Percentiles rank a stretch among this genome's conserved stretches.
Conservation (phyloP, 2,113 vertebrate species). For the Hippocampus abdominalis region DNA sequence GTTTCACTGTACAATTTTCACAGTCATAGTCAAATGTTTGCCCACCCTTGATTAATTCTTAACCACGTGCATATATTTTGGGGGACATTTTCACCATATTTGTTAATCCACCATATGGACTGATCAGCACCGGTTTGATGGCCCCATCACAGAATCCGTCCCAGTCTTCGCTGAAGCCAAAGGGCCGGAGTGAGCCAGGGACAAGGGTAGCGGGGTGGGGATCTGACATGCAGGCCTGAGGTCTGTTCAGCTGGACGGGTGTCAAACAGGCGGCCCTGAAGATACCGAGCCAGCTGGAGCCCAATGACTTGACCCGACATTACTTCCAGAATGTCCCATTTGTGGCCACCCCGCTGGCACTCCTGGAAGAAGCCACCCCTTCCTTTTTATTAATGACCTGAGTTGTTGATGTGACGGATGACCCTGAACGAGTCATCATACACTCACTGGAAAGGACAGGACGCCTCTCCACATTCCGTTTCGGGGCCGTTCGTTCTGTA, state of each 20-base stretch:
- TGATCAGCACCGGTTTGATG: not conserved
- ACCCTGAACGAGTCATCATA: not conserved
- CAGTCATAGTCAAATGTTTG: no score
- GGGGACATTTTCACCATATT: not conserved
- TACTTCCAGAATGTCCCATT: not conserved
- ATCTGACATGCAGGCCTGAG: not conserved
- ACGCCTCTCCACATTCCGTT: not conserved
- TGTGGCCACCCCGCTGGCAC: not conserved
- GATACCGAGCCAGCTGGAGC: slow-evolving; percentile 1
- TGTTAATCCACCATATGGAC: not conserved
- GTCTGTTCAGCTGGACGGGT: not conserved
- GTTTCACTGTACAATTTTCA: no score
- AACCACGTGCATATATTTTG: no score
- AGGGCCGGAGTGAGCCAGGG: not conserved
- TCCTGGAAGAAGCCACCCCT: not conserved
- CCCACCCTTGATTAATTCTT: no score
- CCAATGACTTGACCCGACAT: not conserved
- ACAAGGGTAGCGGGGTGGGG: not conserved
- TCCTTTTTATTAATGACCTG: not conserved
- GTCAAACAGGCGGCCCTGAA: not conserved
- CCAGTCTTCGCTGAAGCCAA: not conserved
- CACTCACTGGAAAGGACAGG: not conserved
- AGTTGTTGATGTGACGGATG: not conserved
- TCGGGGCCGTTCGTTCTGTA: not conserved
- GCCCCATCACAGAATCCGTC: not conserved